phyloP scores from a whole-genome alignment of 2,888 invertebrate species.

The Drosophila kanekoi region DNA sequence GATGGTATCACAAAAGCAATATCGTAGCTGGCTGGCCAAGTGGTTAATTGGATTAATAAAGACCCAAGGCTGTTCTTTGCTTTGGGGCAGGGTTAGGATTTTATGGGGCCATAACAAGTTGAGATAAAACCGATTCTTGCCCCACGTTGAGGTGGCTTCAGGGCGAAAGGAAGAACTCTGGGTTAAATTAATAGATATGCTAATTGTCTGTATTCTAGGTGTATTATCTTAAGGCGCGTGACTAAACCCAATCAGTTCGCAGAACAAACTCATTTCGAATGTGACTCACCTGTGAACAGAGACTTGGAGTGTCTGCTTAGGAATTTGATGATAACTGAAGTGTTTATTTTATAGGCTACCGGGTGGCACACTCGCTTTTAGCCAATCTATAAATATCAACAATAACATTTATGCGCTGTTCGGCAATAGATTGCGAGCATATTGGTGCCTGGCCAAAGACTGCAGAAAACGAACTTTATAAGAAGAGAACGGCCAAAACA shows the following conservation, averaged over 20 bases:
- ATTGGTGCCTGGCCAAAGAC: no score
- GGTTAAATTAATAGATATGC: not conserved
- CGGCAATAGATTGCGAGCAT: no score
- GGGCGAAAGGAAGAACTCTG: not conserved
- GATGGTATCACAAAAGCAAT: not conserved
- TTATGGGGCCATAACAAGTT: not conserved
- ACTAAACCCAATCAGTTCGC: not conserved
- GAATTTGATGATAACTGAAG: conserved; percentile 3
- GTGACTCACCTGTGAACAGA: not conserved
- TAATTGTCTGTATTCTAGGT: no score
- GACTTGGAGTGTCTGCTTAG: not conserved
- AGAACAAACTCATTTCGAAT: not conserved
- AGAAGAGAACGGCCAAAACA: no score
- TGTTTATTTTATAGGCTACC: conserved; percentile 1
- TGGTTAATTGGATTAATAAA: not conserved
- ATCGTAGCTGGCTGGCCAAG: no score
- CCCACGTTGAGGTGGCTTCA: not conserved
- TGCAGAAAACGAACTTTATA: no score
- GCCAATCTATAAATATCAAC: not conserved
- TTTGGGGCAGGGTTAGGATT: not conserved
- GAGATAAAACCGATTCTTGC: not conserved
- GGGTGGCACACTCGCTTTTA: not conserved
- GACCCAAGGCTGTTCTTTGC: no score
- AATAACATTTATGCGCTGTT: no score
- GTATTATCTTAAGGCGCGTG: not conserved